Evolutionary conservation across 1,140 invertebrate species (phyloP), one percentile per base, ranked within the genome.

Genomic region (Lethrus apterus): DNA sequence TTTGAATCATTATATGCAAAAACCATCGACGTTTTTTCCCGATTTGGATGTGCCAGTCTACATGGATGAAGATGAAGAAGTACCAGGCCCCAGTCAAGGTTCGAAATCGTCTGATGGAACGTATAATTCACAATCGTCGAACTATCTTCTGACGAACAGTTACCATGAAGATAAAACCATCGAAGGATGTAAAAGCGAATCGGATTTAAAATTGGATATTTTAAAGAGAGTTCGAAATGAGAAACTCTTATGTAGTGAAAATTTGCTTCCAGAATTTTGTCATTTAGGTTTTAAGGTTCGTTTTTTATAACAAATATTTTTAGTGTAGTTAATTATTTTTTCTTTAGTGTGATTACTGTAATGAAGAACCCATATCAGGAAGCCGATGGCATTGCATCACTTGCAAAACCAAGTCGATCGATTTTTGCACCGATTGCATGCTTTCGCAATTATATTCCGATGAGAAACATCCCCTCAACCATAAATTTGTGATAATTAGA

Each of bases 21-120:
- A 65, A 41, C 74, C 79, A 51, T 86, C 86, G 0, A 90, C 87
- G 18, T 91, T 91, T 55, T 86, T 91, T 52, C 83, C 86, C 0
- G 78, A 84, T 48, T 70, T 86, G 14, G 78, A 83, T 65, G 71
- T 79, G 10, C 74, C 76, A 23, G 71, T 80, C 5, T 68, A 70
- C 51, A 79, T 79, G 75, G 62, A 68, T 17, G 59, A 64, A 21
- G 31, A 40, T 17, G 63, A 69, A n/a, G 67, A 74, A 35, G 57
- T 62, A 44, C 43, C 60, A 50, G 51, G 60, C 21, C 62, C 63
- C 3, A 61, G 58, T 51, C 50, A 21, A 49, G 11, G 21, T 44
- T 33, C 29, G 4, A 32, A 44, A 19, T 34, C 29, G 26, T 7
- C 17, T 8, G 19, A 15, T 43, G 13, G 17, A 24, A 23, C 30